Evolutionary conservation across 2,888 invertebrate genomes (phyloP), one percentile per base, ranked within the genome.

Genomic region (Drosophila sordidula): DNA sequence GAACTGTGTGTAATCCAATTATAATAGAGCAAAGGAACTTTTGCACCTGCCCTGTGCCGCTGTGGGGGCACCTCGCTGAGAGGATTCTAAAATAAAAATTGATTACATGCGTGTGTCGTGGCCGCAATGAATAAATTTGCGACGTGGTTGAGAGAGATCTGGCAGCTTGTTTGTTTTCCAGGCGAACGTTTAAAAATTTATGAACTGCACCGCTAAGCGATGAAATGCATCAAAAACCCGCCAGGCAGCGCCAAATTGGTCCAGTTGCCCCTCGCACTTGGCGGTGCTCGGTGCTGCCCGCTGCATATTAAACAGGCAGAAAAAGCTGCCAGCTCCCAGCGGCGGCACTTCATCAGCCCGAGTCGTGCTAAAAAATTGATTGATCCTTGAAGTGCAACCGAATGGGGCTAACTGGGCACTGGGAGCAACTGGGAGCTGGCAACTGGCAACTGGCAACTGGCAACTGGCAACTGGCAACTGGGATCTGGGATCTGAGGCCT

Each of bases 331-430:
- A 61, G 49, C 29, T 67, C 82, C 82, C 81, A 82, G 57, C 55
- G 82, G 81, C 74, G 63, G 86, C 86, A 87, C 87, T 85, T 85
- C 86, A 82, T 85, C 87, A 87, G 71, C 55, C 42, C 52, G 74
- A 59, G 65, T 61, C 59, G 80, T 78, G 85, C 85, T 87, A 84
- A 87, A 87, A 87, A 82, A 85, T 85, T 87, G 84, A 87, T 87
- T 84, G 84, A 84, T 84, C 85, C 84, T 84, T 76, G 65, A 75
- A 74, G 76, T 68, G 70, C 74, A 69, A 49, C 52, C 62, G 66
- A 56, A 59, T 64, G 50, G 46, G 63, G 42, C 25, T 57, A 52
- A 3, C 22, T 26, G 34, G 34, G 26, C 26, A 29, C 34, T 22
- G 54, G 32, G 42, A n/a, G 25, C n/a, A 22, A 18, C 18, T 18